These are phyloP conservation scores for Gephyroberyx darwinii DNA, from an alignment of 2,797 vertebrate genomes.

Conservation along the genomic window DNA sequence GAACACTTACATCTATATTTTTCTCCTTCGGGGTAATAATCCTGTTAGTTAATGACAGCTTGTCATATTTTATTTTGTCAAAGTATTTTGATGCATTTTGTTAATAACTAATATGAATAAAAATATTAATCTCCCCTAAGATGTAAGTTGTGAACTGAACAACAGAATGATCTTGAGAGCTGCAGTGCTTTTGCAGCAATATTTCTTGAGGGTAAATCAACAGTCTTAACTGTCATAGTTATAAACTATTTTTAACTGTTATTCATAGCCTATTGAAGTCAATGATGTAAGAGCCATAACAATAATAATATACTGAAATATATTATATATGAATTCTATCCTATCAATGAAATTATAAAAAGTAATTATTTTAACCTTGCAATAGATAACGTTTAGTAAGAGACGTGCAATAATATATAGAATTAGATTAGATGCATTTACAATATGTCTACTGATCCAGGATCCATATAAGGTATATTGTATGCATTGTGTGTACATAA, in stretches of 20 bases:
- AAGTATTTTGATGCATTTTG: constrained; percentile 39
- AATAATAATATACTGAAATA: constrained; percentile 57
- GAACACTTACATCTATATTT: constrained; percentile 62
- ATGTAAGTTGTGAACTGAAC: constrained; percentile 54
- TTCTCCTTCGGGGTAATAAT: constrained; percentile 39
- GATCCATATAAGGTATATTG: constrained; percentile 36
- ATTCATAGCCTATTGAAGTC: constrained; percentile 65
- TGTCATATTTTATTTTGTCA: constrained; percentile 22
- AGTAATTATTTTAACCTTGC: constrained; percentile 71
- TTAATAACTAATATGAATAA: constrained; percentile 34
- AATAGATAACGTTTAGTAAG: constrained; percentile 73
- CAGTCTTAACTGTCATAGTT: constrained; percentile 61
- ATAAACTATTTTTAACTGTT: constrained; percentile 74
- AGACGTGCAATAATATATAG: constrained; percentile 73
- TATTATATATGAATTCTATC: constrained; percentile 49
- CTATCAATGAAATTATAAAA: constrained; percentile 62
- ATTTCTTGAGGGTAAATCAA: constrained; percentile 19
- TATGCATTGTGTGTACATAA: constrained; percentile 62
- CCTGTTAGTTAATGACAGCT: constrained; percentile 53
- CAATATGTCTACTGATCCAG: constrained; percentile 41
- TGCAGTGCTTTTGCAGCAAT: constrained; percentile 17
- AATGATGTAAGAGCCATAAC: constrained; percentile 74
- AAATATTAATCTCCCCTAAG: constrained; percentile 60
- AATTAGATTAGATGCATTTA: constrained; percentile 24
- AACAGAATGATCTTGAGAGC: constrained; percentile 29